Evolutionary conservation across 2,113 vertebrate genomes (phyloP).

Genomic region (Ceyx margarethae): DNA sequence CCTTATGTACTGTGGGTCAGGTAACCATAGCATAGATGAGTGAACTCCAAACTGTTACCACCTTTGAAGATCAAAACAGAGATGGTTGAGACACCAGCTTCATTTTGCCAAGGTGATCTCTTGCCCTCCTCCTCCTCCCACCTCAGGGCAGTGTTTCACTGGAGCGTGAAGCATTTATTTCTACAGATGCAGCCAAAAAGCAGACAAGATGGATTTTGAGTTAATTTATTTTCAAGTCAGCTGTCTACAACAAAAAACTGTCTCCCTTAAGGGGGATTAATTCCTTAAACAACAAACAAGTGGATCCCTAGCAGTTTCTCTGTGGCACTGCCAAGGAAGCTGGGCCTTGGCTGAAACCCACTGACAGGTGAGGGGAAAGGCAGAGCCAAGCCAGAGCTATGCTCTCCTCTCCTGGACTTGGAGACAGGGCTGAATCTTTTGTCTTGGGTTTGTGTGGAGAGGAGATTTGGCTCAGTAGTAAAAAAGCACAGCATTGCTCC

Average conservation of each 20-base stretch:
- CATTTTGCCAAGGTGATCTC: conserved; percentile 31
- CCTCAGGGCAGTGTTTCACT: conserved; percentile 17
- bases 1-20: conserved; percentile 51
- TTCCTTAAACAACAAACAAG: neutral
- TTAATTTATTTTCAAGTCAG: conserved; percentile 20
- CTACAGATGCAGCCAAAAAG: conserved; percentile 40
- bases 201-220: neutral
- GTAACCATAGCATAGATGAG: conserved; percentile 47
- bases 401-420: neutral
- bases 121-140: conserved; percentile 9
- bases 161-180: conserved; percentile 30
- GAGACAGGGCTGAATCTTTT: neutral
- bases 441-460: neutral
- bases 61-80: conserved; percentile 77
- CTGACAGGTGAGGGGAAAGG: neutral
- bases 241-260: neutral
- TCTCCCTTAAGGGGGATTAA: neutral
- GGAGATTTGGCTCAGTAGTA: neutral
- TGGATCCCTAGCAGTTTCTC: neutral
- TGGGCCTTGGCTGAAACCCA: neutral
- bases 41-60: conserved; percentile 73
- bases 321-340: neutral
- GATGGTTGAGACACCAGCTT: conserved; percentile 12
- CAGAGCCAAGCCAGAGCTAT: neutral
- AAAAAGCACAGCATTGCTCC: neutral